Conservation (phyloP, 2,888 invertebrate genomes). For the Cantharis lateralis region DNA sequence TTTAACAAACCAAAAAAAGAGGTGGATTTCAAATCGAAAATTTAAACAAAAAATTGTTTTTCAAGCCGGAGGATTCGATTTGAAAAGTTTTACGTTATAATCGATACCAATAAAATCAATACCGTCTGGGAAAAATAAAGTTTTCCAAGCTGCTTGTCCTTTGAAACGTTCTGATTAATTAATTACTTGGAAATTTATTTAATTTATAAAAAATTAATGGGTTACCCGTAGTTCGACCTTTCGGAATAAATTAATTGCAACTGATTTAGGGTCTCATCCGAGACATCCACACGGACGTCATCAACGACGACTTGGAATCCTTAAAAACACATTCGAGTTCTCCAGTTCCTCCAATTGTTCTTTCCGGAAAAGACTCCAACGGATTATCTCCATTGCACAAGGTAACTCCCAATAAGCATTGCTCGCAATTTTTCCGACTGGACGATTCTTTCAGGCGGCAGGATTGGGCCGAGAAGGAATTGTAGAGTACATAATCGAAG, state of each 20-base stretch:
- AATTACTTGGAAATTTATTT: neutral
- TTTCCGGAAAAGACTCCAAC: slow-evolving; percentile 75
- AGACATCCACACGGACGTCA: slow-evolving; percentile 78
- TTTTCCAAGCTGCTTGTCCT: neutral
- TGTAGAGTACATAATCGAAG: slow-evolving; percentile 71
- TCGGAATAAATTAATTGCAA: neutral
- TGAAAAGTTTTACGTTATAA: neutral
- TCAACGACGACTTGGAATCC: slow-evolving; percentile 75
- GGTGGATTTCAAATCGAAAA: too few relatives aligned
- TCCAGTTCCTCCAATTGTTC: slow-evolving; percentile 71
- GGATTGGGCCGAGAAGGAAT: slow-evolving; percentile 79
- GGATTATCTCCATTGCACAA: slow-evolving; percentile 88
- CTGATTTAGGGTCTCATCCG: slow-evolving; percentile 76
- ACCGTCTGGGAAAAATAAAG: neutral
- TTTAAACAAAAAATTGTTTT: neutral
- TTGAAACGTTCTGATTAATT: neutral
- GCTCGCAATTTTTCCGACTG: neutral
- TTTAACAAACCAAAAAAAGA: neutral
- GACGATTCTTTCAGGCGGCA: slow-evolving; percentile 65
- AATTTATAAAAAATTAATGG: neutral
- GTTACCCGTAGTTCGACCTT: neutral
- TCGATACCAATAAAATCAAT: neutral
- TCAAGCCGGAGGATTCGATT: neutral
- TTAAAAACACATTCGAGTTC: slow-evolving; percentile 69
- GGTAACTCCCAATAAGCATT: slow-evolving; percentile 56